Percentiles rank a stretch among this genome's conserved stretches.
phyloP scores from a whole-genome alignment of 2,113 vertebrate genomes.

The Hydropotes inermis region DNA sequence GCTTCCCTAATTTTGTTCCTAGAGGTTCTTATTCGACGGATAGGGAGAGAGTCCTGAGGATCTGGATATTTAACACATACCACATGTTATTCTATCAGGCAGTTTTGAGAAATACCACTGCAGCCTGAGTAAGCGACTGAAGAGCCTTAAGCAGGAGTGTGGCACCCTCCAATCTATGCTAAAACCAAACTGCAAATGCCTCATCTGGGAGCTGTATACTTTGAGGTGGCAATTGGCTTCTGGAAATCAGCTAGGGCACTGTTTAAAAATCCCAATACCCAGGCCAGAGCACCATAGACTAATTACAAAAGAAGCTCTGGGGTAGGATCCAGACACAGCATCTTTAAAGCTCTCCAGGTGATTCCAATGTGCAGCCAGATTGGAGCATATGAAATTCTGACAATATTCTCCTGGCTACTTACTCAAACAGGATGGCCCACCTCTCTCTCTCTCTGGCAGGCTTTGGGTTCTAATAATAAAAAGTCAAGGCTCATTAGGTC shows the following conservation, averaged over 20 bases:
- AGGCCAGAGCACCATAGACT: background rate
- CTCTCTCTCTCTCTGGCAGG: background rate
- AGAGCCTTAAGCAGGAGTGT: background rate
- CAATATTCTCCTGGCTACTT: background rate
- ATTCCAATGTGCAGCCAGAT: background rate
- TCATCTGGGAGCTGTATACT: background rate
- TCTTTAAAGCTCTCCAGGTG: background rate
- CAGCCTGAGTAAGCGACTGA: background rate
- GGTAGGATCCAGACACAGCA: background rate
- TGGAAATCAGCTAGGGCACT: background rate
- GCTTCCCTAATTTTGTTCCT: background rate
- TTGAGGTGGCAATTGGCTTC: background rate
- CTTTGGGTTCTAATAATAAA: background rate
- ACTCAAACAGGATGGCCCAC: background rate
- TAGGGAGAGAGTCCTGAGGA: accelerated
- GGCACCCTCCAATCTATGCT: background rate
- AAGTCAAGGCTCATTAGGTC: background rate
- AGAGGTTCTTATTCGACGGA: background rate
- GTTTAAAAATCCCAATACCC: background rate
- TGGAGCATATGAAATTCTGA: background rate
- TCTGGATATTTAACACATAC: background rate
- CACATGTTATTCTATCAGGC: no score
- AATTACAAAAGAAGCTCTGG: background rate
- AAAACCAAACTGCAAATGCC: background rate
- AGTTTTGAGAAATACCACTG: background rate